A percentile compares a stretch with the other conserved stretches of the same genome.
Conservation (phyloP, 2,888 invertebrate genomes). For the Erebia ligea region DNA sequence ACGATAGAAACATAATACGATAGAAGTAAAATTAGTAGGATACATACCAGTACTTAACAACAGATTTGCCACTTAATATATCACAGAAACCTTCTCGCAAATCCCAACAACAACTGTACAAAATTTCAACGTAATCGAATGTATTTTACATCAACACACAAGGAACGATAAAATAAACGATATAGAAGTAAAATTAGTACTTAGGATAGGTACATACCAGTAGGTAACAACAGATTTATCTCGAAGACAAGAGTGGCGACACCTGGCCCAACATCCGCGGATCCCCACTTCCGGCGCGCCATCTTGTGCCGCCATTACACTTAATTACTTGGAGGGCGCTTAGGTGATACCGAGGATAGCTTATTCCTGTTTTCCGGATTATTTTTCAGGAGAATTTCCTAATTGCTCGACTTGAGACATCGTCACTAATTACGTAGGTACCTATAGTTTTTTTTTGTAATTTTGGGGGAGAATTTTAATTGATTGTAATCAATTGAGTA, state of each 20-base stretch:
- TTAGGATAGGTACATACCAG: no score
- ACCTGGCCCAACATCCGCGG: slow-evolving; percentile 45
- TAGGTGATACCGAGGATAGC: slow-evolving; percentile 28
- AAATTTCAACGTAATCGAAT: no score
- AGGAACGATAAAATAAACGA: no score
- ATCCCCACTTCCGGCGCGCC: slow-evolving; percentile 50
- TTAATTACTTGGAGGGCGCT: slow-evolving; percentile 59
- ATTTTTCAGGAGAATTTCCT: slow-evolving; percentile 15
- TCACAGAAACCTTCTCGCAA: no score
- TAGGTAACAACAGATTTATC: not conserved
- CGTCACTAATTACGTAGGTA: not conserved
- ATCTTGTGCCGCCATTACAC: slow-evolving; percentile 69
- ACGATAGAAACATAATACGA: no score
- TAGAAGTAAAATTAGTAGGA: no score
- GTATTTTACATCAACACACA: no score
- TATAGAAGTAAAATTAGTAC: no score
- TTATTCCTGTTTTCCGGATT: slow-evolving; percentile 26
- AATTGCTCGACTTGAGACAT: slow-evolving; percentile 1
- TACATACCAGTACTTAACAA: no score
- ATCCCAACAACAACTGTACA: no score
- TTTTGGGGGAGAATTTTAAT: not conserved
- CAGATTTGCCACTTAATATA: no score
- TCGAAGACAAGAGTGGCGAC: slow-evolving; percentile 41
- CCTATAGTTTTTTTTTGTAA: not conserved
- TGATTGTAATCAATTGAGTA: no score